phyloP scores from a whole-genome alignment of 2,888 invertebrate species.

The Philereme transversata region DNA sequence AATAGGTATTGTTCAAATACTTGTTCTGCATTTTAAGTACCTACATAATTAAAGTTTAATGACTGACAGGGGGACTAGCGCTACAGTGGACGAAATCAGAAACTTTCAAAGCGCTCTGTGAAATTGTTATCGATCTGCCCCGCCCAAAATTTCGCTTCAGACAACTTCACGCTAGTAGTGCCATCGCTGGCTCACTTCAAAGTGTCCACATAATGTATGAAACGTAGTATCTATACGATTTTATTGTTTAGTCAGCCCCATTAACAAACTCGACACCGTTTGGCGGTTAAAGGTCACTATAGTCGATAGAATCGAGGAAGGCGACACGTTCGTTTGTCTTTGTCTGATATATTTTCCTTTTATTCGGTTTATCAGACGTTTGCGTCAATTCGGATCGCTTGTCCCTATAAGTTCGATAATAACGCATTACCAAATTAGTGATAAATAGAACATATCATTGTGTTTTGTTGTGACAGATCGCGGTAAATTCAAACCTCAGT shows the following conservation, averaged over 20 bases:
- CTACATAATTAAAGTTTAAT: background rate
- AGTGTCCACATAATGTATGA: constrained; percentile 66
- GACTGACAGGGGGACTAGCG: constrained; percentile 34
- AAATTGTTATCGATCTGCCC: constrained; percentile 70
- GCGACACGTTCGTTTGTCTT: constrained; percentile 31
- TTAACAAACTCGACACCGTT: constrained; percentile 67
- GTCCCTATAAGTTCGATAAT: constrained; percentile 40
- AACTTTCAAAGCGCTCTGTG: constrained; percentile 53
- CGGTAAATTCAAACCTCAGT: constrained; percentile 47
- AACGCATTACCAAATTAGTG: constrained; percentile 47
- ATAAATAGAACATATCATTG: constrained; percentile 45
- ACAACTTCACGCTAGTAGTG: constrained; percentile 68
- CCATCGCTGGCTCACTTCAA: constrained; percentile 71
- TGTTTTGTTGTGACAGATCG: constrained; percentile 55
- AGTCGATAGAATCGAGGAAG: constrained; percentile 50
- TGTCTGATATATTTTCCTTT: constrained; percentile 24
- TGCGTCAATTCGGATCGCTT: constrained; percentile 49
- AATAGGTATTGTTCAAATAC: no score
- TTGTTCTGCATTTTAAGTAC: background rate
- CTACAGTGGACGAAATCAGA: constrained; percentile 46
- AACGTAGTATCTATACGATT: constrained; percentile 75
- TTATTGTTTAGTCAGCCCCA: constrained; percentile 72
- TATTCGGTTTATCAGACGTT: constrained; percentile 41
- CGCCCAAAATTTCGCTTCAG: constrained; percentile 55
- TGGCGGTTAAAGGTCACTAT: constrained; percentile 60